These are phyloP conservation scores for Hormaphis cornu DNA, from an alignment of 1,140 invertebrate species.

Conservation along the genomic window DNA sequence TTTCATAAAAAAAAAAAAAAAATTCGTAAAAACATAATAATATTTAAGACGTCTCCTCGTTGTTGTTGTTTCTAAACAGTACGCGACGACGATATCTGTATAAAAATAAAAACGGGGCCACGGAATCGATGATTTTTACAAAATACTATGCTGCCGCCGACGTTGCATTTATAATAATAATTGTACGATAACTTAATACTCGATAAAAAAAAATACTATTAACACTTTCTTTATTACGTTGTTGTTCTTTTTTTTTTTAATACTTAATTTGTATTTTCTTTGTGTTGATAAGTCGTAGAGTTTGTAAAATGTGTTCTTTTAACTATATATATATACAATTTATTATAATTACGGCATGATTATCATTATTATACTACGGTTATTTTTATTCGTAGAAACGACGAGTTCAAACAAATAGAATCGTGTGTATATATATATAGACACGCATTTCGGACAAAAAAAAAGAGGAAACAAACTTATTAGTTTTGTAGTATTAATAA, in stretches of 20 bases:
- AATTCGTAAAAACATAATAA: too few species aligned
- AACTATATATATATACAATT: neutral
- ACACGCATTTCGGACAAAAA: neutral
- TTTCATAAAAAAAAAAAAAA: too few species aligned
- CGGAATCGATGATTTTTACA: neutral
- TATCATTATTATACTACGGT: too few species aligned
- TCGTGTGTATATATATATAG: too few species aligned
- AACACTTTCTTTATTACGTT: neutral
- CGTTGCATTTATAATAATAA: conserved; percentile 13
- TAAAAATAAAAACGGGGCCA: neutral
- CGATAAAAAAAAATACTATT: too few species aligned
- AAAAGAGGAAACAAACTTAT: neutral
- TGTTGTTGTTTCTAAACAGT: too few species aligned
- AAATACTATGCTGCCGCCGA: conserved; percentile 14
- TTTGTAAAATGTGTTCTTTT: neutral
- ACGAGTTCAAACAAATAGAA: too few species aligned
- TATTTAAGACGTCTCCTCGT: too few species aligned
- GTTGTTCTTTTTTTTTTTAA: too few species aligned
- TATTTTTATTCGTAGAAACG: too few species aligned
- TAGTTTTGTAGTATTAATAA: conserved; percentile 14
- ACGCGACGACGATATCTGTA: too few species aligned
- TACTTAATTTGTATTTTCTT: neutral
- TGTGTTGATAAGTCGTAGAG: neutral
- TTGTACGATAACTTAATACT: neutral
- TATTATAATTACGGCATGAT: neutral